phyloP scores from a whole-genome alignment of 1,140 invertebrate species.

The Hirudo medicinalis region DNA sequence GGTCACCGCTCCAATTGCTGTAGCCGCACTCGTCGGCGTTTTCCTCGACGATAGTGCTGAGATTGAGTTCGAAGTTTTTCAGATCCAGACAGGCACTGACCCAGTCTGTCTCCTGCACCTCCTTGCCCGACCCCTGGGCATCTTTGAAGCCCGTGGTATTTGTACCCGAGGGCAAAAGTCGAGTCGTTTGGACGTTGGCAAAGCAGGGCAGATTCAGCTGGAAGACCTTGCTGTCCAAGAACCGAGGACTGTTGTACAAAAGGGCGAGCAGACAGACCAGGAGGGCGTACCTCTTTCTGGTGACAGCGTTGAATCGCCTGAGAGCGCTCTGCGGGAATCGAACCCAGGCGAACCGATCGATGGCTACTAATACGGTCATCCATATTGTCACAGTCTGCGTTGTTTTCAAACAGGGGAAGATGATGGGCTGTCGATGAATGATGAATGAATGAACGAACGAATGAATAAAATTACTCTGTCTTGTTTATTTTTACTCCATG shows the following conservation, averaged over 20 bases:
- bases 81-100: too few relatives aligned
- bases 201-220: too few relatives aligned
- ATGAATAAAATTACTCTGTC: too few relatives aligned
- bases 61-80: too few relatives aligned
- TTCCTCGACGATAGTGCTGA: neutral
- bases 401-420: conserved; percentile 19
- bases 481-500: too few relatives aligned
- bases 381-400: conserved; percentile 21
- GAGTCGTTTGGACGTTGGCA: too few relatives aligned
- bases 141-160: too few relatives aligned
- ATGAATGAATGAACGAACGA: neutral
- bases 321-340: conserved; percentile 1
- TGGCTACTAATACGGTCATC: conserved; percentile 20
- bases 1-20: too few relatives aligned
- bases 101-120: too few relatives aligned
- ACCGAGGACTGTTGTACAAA: conserved; percentile 18
- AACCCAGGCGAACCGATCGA: conserved; percentile 20
- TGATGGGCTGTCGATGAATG: conserved; percentile 10
- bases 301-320: conserved; percentile 1
- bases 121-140: too few relatives aligned
- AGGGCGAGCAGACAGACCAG: conserved; percentile 1
- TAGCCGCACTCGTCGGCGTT: neutral
- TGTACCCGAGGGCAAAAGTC: too few relatives aligned
- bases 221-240: conserved; percentile 20
- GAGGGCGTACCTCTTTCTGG: neutral